phyloP scores from a whole-genome alignment of 1,140 invertebrate species.

The Portunus trituberculatus region DNA sequence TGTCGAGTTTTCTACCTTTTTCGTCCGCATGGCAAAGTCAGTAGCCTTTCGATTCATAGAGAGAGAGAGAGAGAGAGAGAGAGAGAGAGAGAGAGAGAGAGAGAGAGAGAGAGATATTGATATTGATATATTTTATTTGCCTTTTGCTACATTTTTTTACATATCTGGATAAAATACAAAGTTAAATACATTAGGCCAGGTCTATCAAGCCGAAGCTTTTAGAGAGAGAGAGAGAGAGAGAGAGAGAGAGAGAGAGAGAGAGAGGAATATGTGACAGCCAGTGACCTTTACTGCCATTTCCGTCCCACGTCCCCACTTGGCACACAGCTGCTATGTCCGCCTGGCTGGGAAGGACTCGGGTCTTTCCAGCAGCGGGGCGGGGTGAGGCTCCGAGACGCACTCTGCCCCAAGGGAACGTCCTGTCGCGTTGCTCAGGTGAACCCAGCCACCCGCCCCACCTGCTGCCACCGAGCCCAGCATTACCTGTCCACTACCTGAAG shows the following conservation, averaged over 20 bases:
- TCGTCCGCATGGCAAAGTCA: no score
- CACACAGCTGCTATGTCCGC: slow-evolving; percentile 14
- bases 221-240: not conserved
- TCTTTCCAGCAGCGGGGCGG: not conserved
- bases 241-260: not conserved
- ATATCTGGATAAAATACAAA: no score
- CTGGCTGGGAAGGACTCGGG: not conserved
- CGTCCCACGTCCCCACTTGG: not conserved
- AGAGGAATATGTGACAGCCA: not conserved
- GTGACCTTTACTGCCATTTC: not conserved
- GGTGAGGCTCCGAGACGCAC: no score
- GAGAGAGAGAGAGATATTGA: not conserved
- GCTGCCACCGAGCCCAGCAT: not conserved
- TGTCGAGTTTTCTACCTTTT: no score
- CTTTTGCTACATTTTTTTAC: no score
- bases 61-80: no score
- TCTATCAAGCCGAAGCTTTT: no score
- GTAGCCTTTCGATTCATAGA: no score
- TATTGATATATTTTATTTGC: no score
- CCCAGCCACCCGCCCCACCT: not conserved
- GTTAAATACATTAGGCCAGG: no score
- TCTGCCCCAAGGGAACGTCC: not conserved
- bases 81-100: no score
- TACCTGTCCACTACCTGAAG: not conserved
- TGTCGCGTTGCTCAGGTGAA: not conserved